Evolutionary conservation across 2,888 invertebrate species (phyloP), one percentile per base, ranked within the genome.

Genomic region (Platycheirus albimanus): DNA sequence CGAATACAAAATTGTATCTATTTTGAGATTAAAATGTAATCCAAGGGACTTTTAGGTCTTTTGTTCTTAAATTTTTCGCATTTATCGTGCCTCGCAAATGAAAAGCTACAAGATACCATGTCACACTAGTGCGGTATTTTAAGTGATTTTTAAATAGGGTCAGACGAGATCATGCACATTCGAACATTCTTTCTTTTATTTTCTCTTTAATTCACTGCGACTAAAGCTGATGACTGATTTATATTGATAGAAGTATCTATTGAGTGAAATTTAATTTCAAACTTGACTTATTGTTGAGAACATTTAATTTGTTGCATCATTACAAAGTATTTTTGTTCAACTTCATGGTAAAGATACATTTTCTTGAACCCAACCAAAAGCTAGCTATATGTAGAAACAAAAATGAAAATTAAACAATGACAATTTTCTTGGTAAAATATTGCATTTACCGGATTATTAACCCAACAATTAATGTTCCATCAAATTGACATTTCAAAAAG

Each of bases 61-160:
- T 83, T 83, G 83, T 83, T 83, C 54, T 30, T 7, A 58, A 54
- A 78, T 83, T 69, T 43, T 74, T 78, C 56, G 64, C 78, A 83
- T 83, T 77, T 66, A 52, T 81, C 67, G 45, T 49, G 49, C 19
- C 41, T 51, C 19, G 15, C 30, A 54, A 58, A 58, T 41, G 47
- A 77, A 52, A 47, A 63, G 63, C 61, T 64, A 81, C 66, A 71
- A 51, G 66, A 69, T 76, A 81, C 66, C 64, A 76, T 81, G 80
- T 81, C 78, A 78, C 88, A 89, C 88, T 87, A 88, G 87, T 88
- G 56, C 58, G 90, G 89, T 89, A 90, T 89, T 89, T 89, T 88
- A 89, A 89, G 87, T 88, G 88, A 89, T 87, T 86, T 85, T 87
- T 85, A 86, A 84, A 85, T 85, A 85, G 85, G 85, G 86, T 85